These are phyloP conservation scores for Protobothrops flavoviridis DNA, from an alignment of 2,113 vertebrate species.

Conservation along the genomic window DNA sequence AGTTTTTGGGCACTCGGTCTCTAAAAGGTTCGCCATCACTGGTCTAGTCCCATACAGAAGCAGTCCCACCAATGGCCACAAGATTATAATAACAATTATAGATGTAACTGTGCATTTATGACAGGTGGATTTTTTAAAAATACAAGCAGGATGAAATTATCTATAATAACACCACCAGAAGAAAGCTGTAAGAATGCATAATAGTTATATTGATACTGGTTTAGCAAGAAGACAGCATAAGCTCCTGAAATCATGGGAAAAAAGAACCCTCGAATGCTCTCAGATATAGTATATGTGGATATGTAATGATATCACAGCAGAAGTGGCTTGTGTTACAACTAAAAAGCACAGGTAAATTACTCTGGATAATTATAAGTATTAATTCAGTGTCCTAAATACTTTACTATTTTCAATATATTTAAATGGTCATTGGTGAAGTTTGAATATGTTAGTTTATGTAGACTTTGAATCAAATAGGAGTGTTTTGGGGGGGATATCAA, in stretches of 20 bases:
- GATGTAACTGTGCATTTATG: neutral
- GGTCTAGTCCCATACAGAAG: neutral
- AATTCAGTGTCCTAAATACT: neutral
- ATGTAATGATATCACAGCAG: neutral
- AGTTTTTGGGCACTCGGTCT: too few relatives aligned
- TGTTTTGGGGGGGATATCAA: neutral
- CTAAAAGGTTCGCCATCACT: too few relatives aligned
- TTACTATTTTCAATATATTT: neutral
- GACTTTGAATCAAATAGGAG: neutral
- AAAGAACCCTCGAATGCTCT: neutral
- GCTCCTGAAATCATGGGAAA: neutral
- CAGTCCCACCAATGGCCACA: neutral
- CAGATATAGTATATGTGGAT: neutral
- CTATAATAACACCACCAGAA: neutral
- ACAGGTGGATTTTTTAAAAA: neutral
- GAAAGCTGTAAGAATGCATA: neutral
- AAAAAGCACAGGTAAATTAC: neutral
- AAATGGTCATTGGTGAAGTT: neutral
- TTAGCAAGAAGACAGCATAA: neutral
- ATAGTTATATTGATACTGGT: neutral
- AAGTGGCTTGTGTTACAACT: neutral
- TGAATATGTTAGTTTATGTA: neutral
- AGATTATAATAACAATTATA: neutral
- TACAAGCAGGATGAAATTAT: neutral
- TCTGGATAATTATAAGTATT: neutral